phyloP scores from a whole-genome alignment of 2,113 vertebrate genomes.

The Xyrauchen texanus region DNA sequence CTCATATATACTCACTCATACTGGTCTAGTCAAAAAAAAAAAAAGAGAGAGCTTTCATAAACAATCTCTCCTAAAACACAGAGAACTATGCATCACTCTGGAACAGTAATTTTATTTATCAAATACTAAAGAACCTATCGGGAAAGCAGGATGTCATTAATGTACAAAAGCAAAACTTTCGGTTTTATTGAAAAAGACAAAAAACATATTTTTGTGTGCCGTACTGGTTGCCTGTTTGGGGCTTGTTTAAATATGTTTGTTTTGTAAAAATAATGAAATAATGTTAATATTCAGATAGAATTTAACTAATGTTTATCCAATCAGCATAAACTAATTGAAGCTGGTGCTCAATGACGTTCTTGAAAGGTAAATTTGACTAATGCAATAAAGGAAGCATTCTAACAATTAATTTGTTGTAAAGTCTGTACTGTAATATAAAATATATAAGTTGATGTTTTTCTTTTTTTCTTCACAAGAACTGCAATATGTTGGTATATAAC shows the following conservation, averaged over 20 bases:
- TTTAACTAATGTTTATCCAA: slow-evolving; percentile 65
- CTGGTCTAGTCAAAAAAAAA: too few relatives aligned
- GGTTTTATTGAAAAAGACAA: neutral
- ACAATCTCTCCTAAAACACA: neutral
- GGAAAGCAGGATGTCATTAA: slow-evolving; percentile 3
- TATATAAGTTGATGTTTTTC: slow-evolving; percentile 45
- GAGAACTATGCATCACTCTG: slow-evolving; percentile 30
- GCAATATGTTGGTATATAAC: slow-evolving; percentile 39
- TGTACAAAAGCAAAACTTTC: slow-evolving; percentile 4
- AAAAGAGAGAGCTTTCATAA: too few relatives aligned
- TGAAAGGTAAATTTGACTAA: slow-evolving; percentile 64
- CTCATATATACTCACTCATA: too few relatives aligned
- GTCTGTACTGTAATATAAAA: slow-evolving; percentile 80
- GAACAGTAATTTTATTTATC: slow-evolving; percentile 23
- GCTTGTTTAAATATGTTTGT: slow-evolving; percentile 65
- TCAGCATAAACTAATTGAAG: slow-evolving; percentile 66
- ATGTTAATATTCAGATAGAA: slow-evolving; percentile 65
- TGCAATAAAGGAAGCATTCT: slow-evolving; percentile 78
- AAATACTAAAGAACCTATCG: slow-evolving; percentile 5
- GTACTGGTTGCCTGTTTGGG: slow-evolving; percentile 54
- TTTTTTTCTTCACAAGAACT: slow-evolving; percentile 51
- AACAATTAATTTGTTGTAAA: slow-evolving; percentile 74
- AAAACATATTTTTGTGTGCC: slow-evolving; percentile 52
- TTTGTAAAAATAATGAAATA: slow-evolving; percentile 68
- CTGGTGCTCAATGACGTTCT: too few relatives aligned